These are phyloP conservation scores for Bucco capensis DNA, from an alignment of 2,113 vertebrate genomes.

Conservation along the genomic window DNA sequence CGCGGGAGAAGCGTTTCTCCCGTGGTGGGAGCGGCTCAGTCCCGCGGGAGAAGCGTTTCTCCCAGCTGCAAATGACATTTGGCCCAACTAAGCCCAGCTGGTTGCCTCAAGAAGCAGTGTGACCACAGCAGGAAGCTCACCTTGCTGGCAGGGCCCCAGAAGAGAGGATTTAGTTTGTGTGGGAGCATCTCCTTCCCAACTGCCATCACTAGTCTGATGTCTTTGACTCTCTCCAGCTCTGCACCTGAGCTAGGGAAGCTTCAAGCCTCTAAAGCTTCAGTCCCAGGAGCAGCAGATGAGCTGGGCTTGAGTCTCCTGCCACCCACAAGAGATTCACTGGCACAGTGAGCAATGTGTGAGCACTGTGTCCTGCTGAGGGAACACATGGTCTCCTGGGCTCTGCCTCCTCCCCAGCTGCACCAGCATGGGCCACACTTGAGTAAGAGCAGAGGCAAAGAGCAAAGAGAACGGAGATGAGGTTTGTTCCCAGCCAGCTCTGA, in stretches of 20 bases:
- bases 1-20: no score
- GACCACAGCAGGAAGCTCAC: no score
- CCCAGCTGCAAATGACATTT: no score
- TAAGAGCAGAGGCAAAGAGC: neutral
- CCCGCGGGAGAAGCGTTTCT: no score
- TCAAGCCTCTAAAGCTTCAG: neutral
- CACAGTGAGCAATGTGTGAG: neutral
- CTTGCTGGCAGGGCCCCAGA: no score
- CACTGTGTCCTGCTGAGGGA: neutral
- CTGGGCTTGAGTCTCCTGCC: neutral
- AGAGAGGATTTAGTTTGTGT: no score
- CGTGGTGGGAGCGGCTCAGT: no score
- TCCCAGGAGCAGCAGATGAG: fast-evolving
- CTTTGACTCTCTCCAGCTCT: neutral
- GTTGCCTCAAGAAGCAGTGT: no score
- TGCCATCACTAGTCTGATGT: no score
- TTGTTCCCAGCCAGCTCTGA: neutral
- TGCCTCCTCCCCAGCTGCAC: neutral
- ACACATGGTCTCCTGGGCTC: fast-evolving
- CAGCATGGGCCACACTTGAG: no score
- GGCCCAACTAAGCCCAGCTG: no score
- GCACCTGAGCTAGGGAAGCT: fast-evolving
- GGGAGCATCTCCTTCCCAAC: no score
- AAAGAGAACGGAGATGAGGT: fast-evolving
- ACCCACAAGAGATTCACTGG: neutral